These are phyloP conservation scores for Ennomos erosarius DNA, from an alignment of 2,888 invertebrate genomes.

Conservation along the genomic window DNA sequence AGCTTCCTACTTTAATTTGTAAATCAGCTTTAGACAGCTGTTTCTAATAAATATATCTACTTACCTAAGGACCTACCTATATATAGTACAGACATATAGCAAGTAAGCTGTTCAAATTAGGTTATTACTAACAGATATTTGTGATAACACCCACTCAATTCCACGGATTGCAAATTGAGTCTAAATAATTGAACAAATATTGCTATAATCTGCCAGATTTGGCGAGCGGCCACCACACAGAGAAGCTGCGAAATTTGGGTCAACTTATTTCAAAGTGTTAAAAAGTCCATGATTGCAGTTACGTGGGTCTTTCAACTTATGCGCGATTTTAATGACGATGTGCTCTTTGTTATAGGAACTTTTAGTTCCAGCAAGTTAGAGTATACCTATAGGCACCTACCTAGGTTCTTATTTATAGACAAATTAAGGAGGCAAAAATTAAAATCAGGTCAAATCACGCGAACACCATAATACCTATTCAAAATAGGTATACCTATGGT, in stretches of 20 bases:
- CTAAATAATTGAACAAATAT: conserved; percentile 29
- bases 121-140: conserved; percentile 1
- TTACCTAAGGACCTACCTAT: no score
- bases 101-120: background rate
- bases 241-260: conserved; percentile 20
- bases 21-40: no score
- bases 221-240: conserved; percentile 22
- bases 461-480: no score
- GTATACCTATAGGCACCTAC: no score
- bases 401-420: no score
- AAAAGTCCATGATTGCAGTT: conserved; percentile 17
- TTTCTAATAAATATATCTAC: no score
- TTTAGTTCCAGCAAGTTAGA: no score
- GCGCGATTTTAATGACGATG: background rate
- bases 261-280: conserved; percentile 24
- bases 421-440: no score
- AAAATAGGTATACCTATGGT: no score
- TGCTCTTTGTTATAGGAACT: no score
- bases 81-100: background rate
- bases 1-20: no score
- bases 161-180: conserved; percentile 17
- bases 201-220: conserved; percentile 19
- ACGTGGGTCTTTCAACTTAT: conserved; percentile 5
- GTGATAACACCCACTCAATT: conserved; percentile 29
- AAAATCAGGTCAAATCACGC: no score